Conservation (phyloP, 2,888 invertebrate genomes). For the Imbricaverruca yamaguchii region DNA sequence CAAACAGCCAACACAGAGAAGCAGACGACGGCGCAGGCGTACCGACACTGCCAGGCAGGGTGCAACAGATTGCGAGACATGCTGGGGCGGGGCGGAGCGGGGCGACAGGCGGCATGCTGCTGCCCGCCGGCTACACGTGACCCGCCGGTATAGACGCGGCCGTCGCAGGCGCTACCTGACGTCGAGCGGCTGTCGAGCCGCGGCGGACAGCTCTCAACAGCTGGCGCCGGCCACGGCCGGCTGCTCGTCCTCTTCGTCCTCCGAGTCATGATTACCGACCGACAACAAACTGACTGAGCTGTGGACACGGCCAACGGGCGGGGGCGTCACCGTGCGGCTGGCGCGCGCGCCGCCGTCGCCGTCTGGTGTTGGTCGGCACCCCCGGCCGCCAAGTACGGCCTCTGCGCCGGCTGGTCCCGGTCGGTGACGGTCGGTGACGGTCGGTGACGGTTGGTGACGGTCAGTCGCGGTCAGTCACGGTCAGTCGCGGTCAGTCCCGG, state of each 20-base stretch:
- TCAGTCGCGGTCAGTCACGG: no score
- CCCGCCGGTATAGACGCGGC: no score
- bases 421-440: no score
- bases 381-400: not conserved
- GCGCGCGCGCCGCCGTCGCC: no score
- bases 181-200: not conserved
- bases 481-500: no score
- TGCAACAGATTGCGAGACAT: no score
- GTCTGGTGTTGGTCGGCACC: not conserved
- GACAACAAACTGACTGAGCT: conserved; percentile 4
- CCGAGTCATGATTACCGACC: not conserved
- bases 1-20: no score
- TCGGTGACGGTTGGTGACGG: no score
- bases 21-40: no score
- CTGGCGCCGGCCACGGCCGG: not conserved
- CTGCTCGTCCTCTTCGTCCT: not conserved
- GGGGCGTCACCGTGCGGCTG: not conserved
- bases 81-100: not conserved
- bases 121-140: not conserved
- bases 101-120: not conserved
- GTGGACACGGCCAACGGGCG: not conserved
- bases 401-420: not conserved
- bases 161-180: no score
- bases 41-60: no score
- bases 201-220: not conserved